Evolutionary conservation across 2,888 invertebrate genomes (phyloP).

Genomic region (Corbicula japonica): DNA sequence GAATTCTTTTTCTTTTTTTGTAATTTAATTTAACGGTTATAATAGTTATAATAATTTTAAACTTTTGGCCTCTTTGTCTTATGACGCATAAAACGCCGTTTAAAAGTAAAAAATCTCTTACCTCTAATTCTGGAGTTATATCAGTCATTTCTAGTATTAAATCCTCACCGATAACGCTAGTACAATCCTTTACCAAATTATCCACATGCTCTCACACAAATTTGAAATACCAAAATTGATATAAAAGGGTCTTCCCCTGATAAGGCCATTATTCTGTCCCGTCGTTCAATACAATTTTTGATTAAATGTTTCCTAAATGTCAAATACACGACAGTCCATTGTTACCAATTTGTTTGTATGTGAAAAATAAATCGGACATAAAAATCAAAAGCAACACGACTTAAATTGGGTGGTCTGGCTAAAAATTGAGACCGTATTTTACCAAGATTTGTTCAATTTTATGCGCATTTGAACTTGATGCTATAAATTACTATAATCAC

Average conservation of each 20-base stretch:
- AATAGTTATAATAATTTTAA: too few species aligned
- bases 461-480: not conserved
- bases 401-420: too few species aligned
- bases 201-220: not conserved
- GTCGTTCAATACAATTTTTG: not conserved
- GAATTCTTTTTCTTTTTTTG: too few species aligned
- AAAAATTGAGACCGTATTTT: not conserved
- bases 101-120: too few species aligned
- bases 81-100: too few species aligned
- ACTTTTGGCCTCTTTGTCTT: too few species aligned
- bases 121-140: too few species aligned
- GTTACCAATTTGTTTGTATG: not conserved
- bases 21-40: too few species aligned
- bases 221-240: not conserved
- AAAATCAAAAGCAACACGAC: too few species aligned
- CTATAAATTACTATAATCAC: not conserved
- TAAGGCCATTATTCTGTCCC: not conserved
- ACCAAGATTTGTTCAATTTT: not conserved
- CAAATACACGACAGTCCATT: slow-evolving; percentile 8
- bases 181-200: too few species aligned
- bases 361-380: not conserved
- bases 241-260: not conserved
- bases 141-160: too few species aligned
- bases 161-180: too few species aligned
- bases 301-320: slow-evolving; percentile 20